phyloP scores from a whole-genome alignment of 2,888 invertebrate genomes.

The Minunthozetes semirufus region DNA sequence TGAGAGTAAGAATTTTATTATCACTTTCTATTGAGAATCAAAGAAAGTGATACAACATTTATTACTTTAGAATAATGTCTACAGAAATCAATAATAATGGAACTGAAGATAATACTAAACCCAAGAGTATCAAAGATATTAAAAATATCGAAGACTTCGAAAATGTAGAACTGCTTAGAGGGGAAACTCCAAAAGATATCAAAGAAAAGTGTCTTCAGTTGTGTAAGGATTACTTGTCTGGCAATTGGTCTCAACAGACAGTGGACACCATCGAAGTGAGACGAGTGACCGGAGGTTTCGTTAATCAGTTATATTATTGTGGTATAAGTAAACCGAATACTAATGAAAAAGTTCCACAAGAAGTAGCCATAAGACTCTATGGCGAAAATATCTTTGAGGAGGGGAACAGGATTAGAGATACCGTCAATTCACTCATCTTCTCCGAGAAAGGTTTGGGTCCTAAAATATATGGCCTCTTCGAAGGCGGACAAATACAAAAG shows the following conservation, averaged over 20 bases:
- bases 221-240: neutral
- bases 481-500: too few relatives aligned
- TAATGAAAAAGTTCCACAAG: neutral
- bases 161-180: neutral
- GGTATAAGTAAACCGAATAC: neutral
- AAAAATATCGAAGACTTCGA: neutral
- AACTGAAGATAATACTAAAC: too few relatives aligned
- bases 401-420: too few relatives aligned
- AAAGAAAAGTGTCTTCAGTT: neutral
- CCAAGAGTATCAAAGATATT: neutral
- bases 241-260: neutral
- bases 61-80: too few relatives aligned
- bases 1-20: too few relatives aligned
- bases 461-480: too few relatives aligned
- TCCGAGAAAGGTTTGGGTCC: too few relatives aligned
- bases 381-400: too few relatives aligned
- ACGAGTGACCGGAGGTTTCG: neutral
- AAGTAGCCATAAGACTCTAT: neutral
- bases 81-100: too few relatives aligned
- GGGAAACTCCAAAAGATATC: neutral
- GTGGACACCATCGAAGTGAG: neutral
- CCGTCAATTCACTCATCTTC: too few relatives aligned
- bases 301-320: neutral
- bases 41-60: too few relatives aligned
- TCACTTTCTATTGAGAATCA: too few relatives aligned